These are phyloP conservation scores for Neopelma chrysocephalum DNA, from an alignment of 2,797 vertebrate genomes.

Conservation along the genomic window DNA sequence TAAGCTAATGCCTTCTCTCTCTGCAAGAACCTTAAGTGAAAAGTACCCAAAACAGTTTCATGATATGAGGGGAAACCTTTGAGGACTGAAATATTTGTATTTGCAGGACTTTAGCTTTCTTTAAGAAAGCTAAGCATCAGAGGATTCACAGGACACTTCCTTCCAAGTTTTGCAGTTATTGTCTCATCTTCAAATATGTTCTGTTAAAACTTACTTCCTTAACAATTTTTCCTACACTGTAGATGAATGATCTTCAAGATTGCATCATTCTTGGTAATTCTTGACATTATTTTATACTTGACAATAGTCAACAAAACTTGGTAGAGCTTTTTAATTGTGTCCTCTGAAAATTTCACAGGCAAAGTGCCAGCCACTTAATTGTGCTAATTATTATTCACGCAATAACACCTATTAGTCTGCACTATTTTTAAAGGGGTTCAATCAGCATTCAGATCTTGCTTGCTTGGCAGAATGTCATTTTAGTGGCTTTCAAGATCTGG, in stretches of 20 bases:
- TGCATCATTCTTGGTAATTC: conserved; percentile 51
- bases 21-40: not conserved
- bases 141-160: not conserved
- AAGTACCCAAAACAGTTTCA: not conserved
- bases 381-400: conserved; percentile 79
- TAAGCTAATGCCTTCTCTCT: not conserved
- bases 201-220: conserved; percentile 12
- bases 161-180: not conserved
- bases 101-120: not conserved
- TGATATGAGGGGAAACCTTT: not conserved
- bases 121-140: not conserved
- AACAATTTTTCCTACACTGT: not conserved
- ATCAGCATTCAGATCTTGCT: conserved; percentile 76
- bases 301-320: conserved; percentile 61
- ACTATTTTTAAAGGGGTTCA: conserved; percentile 72
- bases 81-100: not conserved
- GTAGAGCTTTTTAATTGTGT: conserved; percentile 65
- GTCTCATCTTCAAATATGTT: not conserved
- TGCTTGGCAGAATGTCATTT: conserved; percentile 78
- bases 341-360: conserved; percentile 66
- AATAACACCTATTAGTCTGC: conserved; percentile 77
- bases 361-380: conserved; percentile 71
- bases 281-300: conserved; percentile 54
- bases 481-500: conserved; percentile 74
- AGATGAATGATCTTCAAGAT: conserved; percentile 33